Conservation (phyloP, 2,888 invertebrate genomes). For the Carterocephalus palaemon region DNA sequence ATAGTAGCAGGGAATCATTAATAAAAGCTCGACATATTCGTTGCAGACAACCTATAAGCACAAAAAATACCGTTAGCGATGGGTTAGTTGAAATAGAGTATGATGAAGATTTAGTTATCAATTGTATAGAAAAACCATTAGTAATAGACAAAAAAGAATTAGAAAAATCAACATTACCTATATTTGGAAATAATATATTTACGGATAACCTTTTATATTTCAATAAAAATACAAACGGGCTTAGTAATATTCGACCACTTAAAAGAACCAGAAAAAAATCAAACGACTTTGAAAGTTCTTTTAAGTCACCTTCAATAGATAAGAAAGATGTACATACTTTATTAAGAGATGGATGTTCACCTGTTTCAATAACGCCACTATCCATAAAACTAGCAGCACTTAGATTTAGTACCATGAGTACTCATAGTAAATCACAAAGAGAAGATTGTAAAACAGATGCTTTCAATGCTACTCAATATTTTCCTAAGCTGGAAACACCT, state of each 20-base stretch:
- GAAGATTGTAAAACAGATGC: slow-evolving; percentile 54
- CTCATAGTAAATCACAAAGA: slow-evolving; percentile 59
- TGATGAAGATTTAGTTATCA: slow-evolving; percentile 64
- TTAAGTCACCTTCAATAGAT: slow-evolving; percentile 68
- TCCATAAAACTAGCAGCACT: slow-evolving; percentile 79
- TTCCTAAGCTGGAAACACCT: slow-evolving; percentile 70
- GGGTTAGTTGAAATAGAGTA: slow-evolving; percentile 80
- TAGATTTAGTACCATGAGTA: slow-evolving; percentile 75
- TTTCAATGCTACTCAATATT: slow-evolving; percentile 73
- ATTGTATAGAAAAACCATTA: slow-evolving; percentile 62
- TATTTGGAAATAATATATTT: slow-evolving; percentile 71
- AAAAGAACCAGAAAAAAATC: slow-evolving; percentile 71
- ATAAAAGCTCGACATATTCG: slow-evolving; percentile 40
- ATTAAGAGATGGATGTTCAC: slow-evolving; percentile 69
- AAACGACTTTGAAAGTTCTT: slow-evolving; percentile 68
- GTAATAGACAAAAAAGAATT: slow-evolving; percentile 40
- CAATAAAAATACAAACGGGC: slow-evolving; percentile 57
- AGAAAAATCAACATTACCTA: slow-evolving; percentile 69
- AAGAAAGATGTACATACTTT: slow-evolving; percentile 62
- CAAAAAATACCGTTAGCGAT: slow-evolving; percentile 66
- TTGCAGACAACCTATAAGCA: slow-evolving; percentile 50
- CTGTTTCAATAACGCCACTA: slow-evolving; percentile 78
- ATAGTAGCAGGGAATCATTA: slow-evolving; percentile 53
- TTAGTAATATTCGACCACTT: slow-evolving; percentile 58
- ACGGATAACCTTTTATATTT: slow-evolving; percentile 75